Evolutionary conservation across 2,888 invertebrate species (phyloP).

Genomic region (Cabera pusaria): DNA sequence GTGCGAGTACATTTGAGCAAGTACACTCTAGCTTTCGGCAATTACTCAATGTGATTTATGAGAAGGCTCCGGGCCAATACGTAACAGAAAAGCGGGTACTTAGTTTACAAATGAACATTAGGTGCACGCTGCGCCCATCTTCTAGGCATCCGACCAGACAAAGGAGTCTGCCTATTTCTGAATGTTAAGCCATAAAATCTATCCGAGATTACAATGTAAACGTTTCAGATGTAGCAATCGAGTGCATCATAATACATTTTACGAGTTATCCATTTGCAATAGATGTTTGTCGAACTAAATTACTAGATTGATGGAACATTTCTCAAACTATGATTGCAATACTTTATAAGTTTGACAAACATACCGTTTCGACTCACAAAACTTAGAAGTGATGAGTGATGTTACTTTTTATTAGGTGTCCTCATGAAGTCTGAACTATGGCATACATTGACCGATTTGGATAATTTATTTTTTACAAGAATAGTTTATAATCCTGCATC

Average conservation of each 20-base stretch:
- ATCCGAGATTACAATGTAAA: conserved; percentile 6
- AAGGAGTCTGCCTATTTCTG: conserved; percentile 11
- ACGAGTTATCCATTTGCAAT: conserved; percentile 13
- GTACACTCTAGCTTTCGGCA: conserved; percentile 49
- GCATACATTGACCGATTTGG: too few relatives aligned
- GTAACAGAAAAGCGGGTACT: conserved; percentile 33
- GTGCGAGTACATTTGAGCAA: conserved; percentile 36
- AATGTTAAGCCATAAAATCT: conserved; percentile 10
- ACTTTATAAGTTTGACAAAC: too few relatives aligned
- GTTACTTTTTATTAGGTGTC: too few relatives aligned
- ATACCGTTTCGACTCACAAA: too few relatives aligned
- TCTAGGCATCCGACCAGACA: conserved; percentile 8
- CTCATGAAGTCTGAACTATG: too few relatives aligned
- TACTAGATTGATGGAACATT: conserved; percentile 2
- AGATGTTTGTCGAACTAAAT: conserved; percentile 2
- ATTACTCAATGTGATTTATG: conserved; percentile 65
- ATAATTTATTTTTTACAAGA: too few relatives aligned
- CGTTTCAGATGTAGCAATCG: conserved; percentile 14
- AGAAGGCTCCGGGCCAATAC: conserved; percentile 37
- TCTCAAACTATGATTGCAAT: conserved; percentile 4
- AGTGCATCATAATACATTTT: conserved; percentile 16
- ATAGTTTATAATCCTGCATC: too few relatives aligned
- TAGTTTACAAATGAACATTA: conserved; percentile 37
- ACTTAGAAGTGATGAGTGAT: too few relatives aligned
- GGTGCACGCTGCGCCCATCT: conserved; percentile 11